A percentile compares a stretch with the other conserved stretches of the same genome.
phyloP scores from a whole-genome alignment of 2,113 vertebrate genomes.

The Gymnorhina tibicen region DNA sequence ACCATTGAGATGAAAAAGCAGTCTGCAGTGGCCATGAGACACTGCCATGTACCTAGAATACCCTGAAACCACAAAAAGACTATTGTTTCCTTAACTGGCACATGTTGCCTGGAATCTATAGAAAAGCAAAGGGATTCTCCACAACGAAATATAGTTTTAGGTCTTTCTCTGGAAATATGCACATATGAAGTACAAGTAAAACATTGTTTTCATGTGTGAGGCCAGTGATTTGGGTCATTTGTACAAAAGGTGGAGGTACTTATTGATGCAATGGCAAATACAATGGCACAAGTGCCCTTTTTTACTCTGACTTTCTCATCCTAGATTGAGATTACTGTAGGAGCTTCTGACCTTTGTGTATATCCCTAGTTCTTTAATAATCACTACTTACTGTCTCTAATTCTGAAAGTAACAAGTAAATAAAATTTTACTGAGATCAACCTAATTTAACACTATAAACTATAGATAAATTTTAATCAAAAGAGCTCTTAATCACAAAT shows the following conservation, averaged over 20 bases:
- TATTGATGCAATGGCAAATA: not conserved
- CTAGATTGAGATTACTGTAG: not conserved
- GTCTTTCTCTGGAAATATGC: not conserved
- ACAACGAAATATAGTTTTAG: not conserved
- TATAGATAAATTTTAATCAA: not conserved
- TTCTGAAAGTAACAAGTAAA: not conserved
- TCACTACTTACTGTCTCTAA: not conserved
- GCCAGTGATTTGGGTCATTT: not conserved
- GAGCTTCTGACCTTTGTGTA: not conserved
- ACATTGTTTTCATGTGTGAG: not conserved
- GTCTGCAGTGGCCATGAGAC: not conserved
- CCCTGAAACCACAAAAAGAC: not conserved
- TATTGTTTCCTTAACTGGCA: not conserved
- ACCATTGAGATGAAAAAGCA: not conserved
- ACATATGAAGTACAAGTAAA: not conserved
- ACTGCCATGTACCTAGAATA: not conserved
- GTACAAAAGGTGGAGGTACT: not conserved
- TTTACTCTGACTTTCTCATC: not conserved
- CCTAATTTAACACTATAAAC: not conserved
- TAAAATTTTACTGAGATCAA: not conserved
- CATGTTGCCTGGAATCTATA: not conserved
- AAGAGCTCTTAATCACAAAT: not conserved
- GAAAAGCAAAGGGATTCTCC: not conserved
- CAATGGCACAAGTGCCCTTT: not conserved
- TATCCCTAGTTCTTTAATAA: not conserved